Conservation (phyloP, 2,888 invertebrate species). For the Xestia rhomboidea region DNA sequence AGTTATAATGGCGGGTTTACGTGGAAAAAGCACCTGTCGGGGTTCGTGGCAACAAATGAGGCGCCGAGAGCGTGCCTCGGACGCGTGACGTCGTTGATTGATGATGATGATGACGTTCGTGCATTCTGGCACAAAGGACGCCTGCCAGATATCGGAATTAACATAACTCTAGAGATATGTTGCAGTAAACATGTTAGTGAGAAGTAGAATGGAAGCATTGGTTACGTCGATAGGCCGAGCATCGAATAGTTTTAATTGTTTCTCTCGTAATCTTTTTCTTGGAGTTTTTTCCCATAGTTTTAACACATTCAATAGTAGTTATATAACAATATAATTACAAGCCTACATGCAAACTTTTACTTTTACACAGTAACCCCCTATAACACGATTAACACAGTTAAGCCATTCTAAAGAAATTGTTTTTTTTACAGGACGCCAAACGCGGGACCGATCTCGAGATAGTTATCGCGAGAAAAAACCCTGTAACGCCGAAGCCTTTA, state of each 20-base stretch:
- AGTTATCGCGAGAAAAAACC: constrained; percentile 95
- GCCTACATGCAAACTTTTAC: constrained; percentile 9
- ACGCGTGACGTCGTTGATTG: constrained; percentile 80
- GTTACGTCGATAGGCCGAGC: background rate
- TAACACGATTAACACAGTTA: background rate
- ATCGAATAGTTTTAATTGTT: constrained; percentile 20
- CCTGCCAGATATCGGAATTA: constrained; percentile 65
- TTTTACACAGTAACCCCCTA: background rate
- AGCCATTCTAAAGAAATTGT: constrained; percentile 37
- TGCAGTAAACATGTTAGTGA: constrained; percentile 3
- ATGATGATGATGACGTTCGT: constrained; percentile 80
- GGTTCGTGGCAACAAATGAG: constrained; percentile 74
- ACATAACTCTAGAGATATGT: constrained; percentile 31
- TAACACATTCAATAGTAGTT: background rate
- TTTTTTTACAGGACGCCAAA: constrained; percentile 92
- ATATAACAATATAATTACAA: background rate
- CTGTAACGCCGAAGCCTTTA: constrained; percentile 94
- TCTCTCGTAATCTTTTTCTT: too few relatives aligned
- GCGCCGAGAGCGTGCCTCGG: constrained; percentile 68
- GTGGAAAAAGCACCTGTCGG: constrained; percentile 67
- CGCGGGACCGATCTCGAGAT: constrained; percentile 95
- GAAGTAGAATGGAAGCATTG: background rate
- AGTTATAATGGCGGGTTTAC: constrained; percentile 62
- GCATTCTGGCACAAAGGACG: constrained; percentile 58
- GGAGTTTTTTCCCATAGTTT: constrained; percentile 20